Base-by-base conservation (phyloP, 2,113 vertebrate genomes). In the Leiothrix lutea region DNA sequence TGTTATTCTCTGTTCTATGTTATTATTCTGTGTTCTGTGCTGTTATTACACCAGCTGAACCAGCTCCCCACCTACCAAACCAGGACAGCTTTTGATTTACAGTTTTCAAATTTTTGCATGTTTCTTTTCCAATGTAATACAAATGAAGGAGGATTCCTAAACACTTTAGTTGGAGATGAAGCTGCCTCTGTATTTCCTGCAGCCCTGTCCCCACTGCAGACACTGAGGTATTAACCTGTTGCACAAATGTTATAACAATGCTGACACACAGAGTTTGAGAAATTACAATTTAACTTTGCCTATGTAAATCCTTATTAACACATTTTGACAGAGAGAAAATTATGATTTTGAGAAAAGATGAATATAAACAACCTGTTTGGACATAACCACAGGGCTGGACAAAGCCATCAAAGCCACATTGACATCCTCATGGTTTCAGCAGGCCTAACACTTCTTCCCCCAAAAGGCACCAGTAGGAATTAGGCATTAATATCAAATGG, bases 231-330 rank as follows among this genome's bases (percentile, higher is more conserved):
- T 77, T 70, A 69, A 70, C 31, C 8, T 61, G 2, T 54, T 61
- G 42, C 14, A 21, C 0, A 0, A 67, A 71, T 16, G 8, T 25
- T 14, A 14, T 15, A 67, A 26, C 54, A 69, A 19, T 12, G 18
- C 14, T n/a, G 21, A 50, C 24, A n/a, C 53, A 54, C 8, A 62
- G n/a, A 58, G 8, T 51, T 53, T 42, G 29, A 82, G 35, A 51
- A 71, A 61, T 35, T 58, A 3, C 5, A 57, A 84, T 36, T 84
- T 69, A 72, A n/a, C 35, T 65, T 72, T 94, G n/a, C n/a, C 57
- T 8, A 22, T 6, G 6, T 20, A 48, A 88, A 60, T 67, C 25
- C 29, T 56, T 65, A 65, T 61, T 51, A 74, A 78, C 5, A 18
- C 7, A 45, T 82, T 80, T n/a, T 71, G 18, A 61, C 8, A 42